Conservation (phyloP, 2,888 invertebrate genomes). For the Parnassius smintheus region DNA sequence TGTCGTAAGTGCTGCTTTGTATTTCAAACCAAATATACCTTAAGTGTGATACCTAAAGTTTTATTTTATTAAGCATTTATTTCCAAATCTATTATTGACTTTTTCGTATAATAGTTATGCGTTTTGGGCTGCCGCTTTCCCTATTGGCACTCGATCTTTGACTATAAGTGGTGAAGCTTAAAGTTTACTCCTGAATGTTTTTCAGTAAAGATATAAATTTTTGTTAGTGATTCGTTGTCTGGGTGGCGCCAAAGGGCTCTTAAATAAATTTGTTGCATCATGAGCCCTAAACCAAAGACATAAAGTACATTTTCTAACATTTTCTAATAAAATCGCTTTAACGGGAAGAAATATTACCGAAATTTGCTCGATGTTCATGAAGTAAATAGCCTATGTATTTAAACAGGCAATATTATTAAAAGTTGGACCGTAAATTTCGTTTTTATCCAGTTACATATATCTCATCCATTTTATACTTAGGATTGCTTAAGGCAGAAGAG, state of each 20-base stretch:
- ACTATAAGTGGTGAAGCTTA: slow-evolving; percentile 21
- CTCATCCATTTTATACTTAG: too few species aligned
- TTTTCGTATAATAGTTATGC: slow-evolving; percentile 40
- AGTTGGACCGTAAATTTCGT: too few species aligned
- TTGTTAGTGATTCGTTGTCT: slow-evolving; percentile 51
- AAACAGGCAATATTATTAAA: too few species aligned
- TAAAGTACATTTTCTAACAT: slow-evolving; percentile 18
- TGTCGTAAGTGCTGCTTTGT: slow-evolving; percentile 19
- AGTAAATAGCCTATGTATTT: slow-evolving; percentile 14
- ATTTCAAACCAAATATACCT: slow-evolving; percentile 21
- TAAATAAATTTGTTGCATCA: slow-evolving; percentile 23
- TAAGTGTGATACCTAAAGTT: slow-evolving; percentile 22
- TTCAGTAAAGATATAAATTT: slow-evolving; percentile 39
- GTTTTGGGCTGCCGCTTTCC: slow-evolving; percentile 34
- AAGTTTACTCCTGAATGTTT: slow-evolving; percentile 32
- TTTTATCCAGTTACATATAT: too few species aligned
- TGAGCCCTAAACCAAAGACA: slow-evolving; percentile 21
- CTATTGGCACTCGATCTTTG: slow-evolving; percentile 26
- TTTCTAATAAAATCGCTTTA: slow-evolving; percentile 10
- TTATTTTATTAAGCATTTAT: slow-evolving; percentile 30
- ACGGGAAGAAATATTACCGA: slow-evolving; percentile 2
- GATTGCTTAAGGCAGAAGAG: too few species aligned
- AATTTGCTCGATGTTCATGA: slow-evolving; percentile 21
- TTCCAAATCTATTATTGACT: slow-evolving; percentile 51
- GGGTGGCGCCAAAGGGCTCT: slow-evolving; percentile 49